Conservation (phyloP, 2,797 vertebrate genomes). For the Poeciliopsis paucimaculata region DNA sequence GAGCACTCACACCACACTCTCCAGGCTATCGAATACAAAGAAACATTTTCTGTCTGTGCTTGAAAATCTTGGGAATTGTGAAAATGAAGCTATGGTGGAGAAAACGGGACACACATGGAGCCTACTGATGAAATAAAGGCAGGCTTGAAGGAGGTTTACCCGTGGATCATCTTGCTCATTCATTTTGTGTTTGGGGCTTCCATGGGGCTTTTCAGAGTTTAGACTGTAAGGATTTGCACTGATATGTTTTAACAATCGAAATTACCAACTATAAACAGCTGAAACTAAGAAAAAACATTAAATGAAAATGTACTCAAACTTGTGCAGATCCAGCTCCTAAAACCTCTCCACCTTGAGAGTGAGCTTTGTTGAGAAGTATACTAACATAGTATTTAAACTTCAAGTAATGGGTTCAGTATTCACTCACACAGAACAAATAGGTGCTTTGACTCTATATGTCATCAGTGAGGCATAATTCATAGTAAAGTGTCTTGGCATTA, state of each 20-base stretch:
- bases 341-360: not conserved
- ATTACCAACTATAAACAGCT: not conserved
- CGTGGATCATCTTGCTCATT: not conserved
- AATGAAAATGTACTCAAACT: not conserved
- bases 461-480: slow-evolving; percentile 20
- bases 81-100: not conserved
- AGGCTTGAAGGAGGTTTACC: not conserved
- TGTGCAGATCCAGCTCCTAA: not conserved
- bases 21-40: not conserved
- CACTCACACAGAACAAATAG: slow-evolving; percentile 20
- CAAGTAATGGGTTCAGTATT: not conserved
- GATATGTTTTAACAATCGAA: not conserved
- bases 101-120: not conserved
- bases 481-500: slow-evolving; percentile 32
- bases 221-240: not conserved
- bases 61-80: not conserved
- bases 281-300: not conserved
- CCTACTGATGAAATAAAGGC: not conserved
- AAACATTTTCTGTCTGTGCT: not conserved
- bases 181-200: not conserved
- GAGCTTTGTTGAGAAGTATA: not conserved
- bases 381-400: not conserved
- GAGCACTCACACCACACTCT: not conserved
- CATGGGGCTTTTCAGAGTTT: not conserved
- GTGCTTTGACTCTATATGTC: slow-evolving; percentile 32